Conservation (phyloP, 1,140 invertebrate species). For the Brachystomella parvula region DNA sequence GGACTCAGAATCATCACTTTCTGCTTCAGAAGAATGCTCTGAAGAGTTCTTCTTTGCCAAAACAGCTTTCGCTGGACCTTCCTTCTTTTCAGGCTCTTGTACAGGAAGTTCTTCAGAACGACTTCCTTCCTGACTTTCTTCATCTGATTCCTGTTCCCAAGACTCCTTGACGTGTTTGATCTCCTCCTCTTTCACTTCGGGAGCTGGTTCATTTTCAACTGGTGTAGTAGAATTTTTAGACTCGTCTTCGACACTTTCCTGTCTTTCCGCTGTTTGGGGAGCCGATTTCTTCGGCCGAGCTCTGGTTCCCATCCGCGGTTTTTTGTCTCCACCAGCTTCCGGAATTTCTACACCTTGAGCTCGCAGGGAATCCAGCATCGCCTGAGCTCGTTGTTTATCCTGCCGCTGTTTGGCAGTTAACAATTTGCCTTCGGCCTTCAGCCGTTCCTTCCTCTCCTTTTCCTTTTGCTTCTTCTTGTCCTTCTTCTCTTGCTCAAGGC, state of each 20-base stretch:
- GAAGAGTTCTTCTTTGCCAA: background rate
- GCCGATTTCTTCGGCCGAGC: conserved; percentile 64
- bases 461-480: conserved; percentile 89
- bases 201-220: conserved; percentile 44
- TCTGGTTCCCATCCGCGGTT: conserved; percentile 62
- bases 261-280: conserved; percentile 48
- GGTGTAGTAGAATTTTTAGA: conserved; percentile 45
- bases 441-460: conserved; percentile 82
- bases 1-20: background rate
- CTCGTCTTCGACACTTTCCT: conserved; percentile 45
- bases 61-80: conserved; percentile 2
- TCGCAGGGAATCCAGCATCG: conserved; percentile 76
- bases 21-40: conserved; percentile 8
- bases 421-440: conserved; percentile 91
- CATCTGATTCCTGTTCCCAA: conserved; percentile 66
- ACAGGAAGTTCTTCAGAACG: background rate
- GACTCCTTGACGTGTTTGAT: conserved; percentile 67
- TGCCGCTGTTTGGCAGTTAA: conserved; percentile 87
- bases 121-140: conserved; percentile 6
- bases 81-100: conserved; percentile 31
- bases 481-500: conserved; percentile 76
- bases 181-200: conserved; percentile 42
- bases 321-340: conserved; percentile 61
- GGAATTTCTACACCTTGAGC: conserved; percentile 64
- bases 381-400: conserved; percentile 74